These are phyloP conservation scores for Actinernus sp. DNA, from an alignment of 92 coral and sea anemone species.

Conservation along the genomic window DNA sequence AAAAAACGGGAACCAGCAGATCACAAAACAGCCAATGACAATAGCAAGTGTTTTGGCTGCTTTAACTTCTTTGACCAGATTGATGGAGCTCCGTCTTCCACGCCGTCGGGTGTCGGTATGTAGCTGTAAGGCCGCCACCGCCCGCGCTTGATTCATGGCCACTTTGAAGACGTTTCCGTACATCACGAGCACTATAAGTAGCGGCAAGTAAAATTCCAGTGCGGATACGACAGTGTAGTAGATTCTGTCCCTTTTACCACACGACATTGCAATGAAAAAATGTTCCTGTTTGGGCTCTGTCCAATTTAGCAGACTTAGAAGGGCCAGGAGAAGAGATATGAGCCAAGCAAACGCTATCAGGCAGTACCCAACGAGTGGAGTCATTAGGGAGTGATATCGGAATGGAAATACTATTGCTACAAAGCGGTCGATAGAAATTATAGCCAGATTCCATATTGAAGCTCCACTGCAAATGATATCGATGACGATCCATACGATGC, in stretches of 20 bases:
- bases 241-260: conserved; percentile 58
- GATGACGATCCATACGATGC: conserved; percentile 71
- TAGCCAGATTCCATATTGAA: conserved; percentile 89
- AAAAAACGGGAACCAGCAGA: conserved; percentile 92
- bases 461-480: conserved; percentile 85
- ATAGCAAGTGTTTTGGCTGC: conserved; percentile 95
- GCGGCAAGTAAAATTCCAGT: conserved; percentile 74
- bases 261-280: conserved; percentile 7
- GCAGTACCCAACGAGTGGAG: conserved; percentile 44
- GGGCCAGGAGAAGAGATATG: conserved; percentile 52
- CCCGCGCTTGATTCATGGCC: conserved; percentile 89
- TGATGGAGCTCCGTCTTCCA: conserved; percentile 72
- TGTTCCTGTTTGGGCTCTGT: conserved; percentile 37
- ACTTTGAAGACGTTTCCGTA: conserved; percentile 84
- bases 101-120: conserved; percentile 37
- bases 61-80: conserved; percentile 83
- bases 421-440: conserved; percentile 89
- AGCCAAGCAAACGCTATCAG: conserved; percentile 79
- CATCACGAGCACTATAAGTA: conserved; percentile 73
- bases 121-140: conserved; percentile 84
- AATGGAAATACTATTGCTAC: conserved; percentile 90
- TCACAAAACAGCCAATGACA: conserved; percentile 85
- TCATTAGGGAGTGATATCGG: conserved; percentile 85
- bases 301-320: conserved; percentile 74
- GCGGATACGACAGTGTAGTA: conserved; percentile 76